phyloP scores from a whole-genome alignment of 2,888 invertebrate genomes.

The Mactromeris polynyma region DNA sequence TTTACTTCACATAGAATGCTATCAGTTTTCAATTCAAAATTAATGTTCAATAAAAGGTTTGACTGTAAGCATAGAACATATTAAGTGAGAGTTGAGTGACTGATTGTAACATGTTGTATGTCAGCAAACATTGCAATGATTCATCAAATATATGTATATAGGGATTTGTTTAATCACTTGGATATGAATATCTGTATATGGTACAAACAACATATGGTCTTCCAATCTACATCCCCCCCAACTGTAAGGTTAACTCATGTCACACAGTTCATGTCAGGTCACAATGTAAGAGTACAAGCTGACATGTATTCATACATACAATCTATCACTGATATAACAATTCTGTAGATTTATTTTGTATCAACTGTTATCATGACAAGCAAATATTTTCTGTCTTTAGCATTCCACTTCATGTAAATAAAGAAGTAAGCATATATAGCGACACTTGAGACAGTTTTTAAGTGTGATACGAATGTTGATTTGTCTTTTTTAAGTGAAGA shows the following conservation, averaged over 20 bases:
- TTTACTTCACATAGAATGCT: too few relatives aligned
- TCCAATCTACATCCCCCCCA: not conserved
- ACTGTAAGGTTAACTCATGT: too few relatives aligned
- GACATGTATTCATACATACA: too few relatives aligned
- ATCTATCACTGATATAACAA: not conserved
- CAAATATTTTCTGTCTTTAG: not conserved
- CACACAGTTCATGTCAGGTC: too few relatives aligned
- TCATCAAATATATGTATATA: not conserved
- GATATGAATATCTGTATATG: not conserved
- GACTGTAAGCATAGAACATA: not conserved
- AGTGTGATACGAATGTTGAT: slow-evolving; percentile 11
- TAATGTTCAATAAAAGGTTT: not conserved
- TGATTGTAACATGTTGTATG: not conserved
- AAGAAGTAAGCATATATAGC: not conserved
- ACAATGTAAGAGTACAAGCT: too few relatives aligned
- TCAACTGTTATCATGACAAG: not conserved
- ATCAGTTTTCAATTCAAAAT: too few relatives aligned
- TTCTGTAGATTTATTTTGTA: not conserved
- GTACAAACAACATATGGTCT: not conserved
- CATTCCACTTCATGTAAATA: not conserved
- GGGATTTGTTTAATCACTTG: not conserved
- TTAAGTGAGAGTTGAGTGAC: not conserved
- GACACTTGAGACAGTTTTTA: not conserved
- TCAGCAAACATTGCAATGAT: not conserved
- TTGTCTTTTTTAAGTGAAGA: not conserved